Percentiles rank a stretch among this genome's conserved stretches.
phyloP scores from a whole-genome alignment of 2,888 invertebrate species.

The Galeruca laticollis region DNA sequence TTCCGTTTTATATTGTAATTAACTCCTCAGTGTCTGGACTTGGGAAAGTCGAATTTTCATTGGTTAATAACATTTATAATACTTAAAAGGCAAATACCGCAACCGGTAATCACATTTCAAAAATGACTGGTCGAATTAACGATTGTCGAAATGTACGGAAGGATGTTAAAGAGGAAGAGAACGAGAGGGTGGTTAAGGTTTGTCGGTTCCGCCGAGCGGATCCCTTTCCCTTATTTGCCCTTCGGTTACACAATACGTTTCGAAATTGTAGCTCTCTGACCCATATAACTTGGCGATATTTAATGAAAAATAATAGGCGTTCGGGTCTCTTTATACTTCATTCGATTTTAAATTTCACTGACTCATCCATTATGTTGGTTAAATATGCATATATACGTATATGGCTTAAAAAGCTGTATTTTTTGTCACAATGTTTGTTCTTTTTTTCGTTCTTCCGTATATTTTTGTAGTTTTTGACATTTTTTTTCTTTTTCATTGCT shows the following conservation, averaged over 20 bases:
- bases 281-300: constrained; percentile 24
- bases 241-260: constrained; percentile 30
- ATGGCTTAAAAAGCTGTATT: too few relatives aligned
- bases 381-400: constrained; percentile 9
- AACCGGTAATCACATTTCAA: too few relatives aligned
- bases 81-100: too few relatives aligned
- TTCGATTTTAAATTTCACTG: neutral
- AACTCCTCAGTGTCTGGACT: too few relatives aligned
- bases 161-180: constrained; percentile 10
- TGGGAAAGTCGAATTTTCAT: too few relatives aligned
- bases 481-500: too few relatives aligned
- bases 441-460: too few relatives aligned
- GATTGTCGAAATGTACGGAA: constrained; percentile 1
- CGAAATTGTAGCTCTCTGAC: constrained; percentile 31
- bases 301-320: constrained; percentile 14
- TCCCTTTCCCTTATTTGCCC: constrained; percentile 33
- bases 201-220: constrained; percentile 25
- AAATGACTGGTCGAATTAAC: neutral
- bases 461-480: too few relatives aligned
- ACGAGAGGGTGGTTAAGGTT: constrained; percentile 27
- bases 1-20: too few relatives aligned
- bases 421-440: too few relatives aligned
- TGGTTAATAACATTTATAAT: too few relatives aligned
- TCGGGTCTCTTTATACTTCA: neutral
- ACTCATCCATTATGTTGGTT: neutral